Conservation (phyloP, 2,113 vertebrate species). For the Rallus limicola region DNA sequence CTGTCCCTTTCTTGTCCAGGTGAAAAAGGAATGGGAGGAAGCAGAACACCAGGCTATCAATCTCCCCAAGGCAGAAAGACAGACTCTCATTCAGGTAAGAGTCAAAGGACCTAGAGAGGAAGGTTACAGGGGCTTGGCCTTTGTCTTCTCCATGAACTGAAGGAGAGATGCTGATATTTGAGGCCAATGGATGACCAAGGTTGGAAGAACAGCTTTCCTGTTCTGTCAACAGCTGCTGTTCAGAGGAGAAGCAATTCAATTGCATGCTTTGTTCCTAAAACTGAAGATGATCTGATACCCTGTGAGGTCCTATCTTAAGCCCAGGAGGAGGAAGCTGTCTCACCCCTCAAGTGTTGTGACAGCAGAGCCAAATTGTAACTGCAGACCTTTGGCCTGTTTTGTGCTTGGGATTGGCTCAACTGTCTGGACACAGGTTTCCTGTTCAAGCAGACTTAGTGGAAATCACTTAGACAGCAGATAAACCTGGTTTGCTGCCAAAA, state of each 20-base stretch:
- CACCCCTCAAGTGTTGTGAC: fast-evolving
- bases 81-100: constrained; percentile 94
- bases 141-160: not conserved
- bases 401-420: not conserved
- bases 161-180: not conserved
- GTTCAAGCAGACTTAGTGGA: not conserved
- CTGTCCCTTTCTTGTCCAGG: constrained; percentile 72
- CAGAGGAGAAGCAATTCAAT: not conserved
- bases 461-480: constrained; percentile 49
- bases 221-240: not conserved
- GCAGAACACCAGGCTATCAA: constrained; percentile 94
- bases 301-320: not conserved
- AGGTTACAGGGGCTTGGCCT: not conserved
- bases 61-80: constrained; percentile 93
- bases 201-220: not conserved
- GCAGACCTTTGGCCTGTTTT: constrained; percentile 10
- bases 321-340: not conserved
- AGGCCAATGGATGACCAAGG: not conserved
- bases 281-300: not conserved
- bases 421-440: constrained; percentile 1
- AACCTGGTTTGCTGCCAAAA: constrained; percentile 12
- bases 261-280: not conserved
- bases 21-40: constrained; percentile 98
- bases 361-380: constrained; percentile 29
- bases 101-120: not conserved